These are phyloP conservation scores for Liodrosophila aerea DNA, from an alignment of 2,888 invertebrate genomes.

Conservation along the genomic window DNA sequence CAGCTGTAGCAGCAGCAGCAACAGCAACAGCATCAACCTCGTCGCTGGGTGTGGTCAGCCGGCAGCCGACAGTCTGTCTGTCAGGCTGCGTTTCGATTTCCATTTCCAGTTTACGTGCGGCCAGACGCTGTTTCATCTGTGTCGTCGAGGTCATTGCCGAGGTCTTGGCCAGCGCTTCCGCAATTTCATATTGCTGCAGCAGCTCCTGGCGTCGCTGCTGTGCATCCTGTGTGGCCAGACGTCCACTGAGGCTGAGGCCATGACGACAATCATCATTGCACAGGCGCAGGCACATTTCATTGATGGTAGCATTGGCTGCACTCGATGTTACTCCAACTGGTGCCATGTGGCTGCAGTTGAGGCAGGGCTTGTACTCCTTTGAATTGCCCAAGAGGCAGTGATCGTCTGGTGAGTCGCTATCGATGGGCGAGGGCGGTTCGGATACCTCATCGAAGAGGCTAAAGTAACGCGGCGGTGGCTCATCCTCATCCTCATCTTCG, in stretches of 20 bases:
- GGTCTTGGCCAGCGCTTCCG: constrained; percentile 85
- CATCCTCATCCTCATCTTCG: constrained; percentile 60
- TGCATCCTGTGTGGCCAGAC: constrained; percentile 44
- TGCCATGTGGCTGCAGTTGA: constrained; percentile 63
- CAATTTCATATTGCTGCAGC: constrained; percentile 82
- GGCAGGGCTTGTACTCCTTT: constrained; percentile 59
- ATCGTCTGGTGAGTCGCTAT: constrained; percentile 18
- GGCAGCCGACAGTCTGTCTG: constrained; percentile 17
- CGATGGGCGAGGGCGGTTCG: constrained; percentile 49
- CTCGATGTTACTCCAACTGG: constrained; percentile 31
- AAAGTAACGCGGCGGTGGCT: constrained; percentile 77
- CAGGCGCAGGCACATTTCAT: constrained; percentile 78
- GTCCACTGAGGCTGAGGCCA: constrained; percentile 50
- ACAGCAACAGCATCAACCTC: constrained; percentile 25
- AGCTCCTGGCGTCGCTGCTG: constrained; percentile 36
- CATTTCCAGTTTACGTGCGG: constrained; percentile 84
- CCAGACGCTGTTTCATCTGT: constrained; percentile 83
- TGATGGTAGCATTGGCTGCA: constrained; percentile 52
- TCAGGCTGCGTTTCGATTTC: constrained; percentile 78
- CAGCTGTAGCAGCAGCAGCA: constrained; percentile 14
- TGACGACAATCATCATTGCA: constrained; percentile 78
- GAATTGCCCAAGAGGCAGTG: constrained; percentile 51
- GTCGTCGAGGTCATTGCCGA: constrained; percentile 85
- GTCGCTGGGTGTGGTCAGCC: constrained; percentile 44
- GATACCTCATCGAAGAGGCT: constrained; percentile 36